Evolutionary conservation across 1,140 invertebrate species (phyloP), one percentile per base, ranked within the genome.

Genomic region (Scaptomyza hsui): DNA sequence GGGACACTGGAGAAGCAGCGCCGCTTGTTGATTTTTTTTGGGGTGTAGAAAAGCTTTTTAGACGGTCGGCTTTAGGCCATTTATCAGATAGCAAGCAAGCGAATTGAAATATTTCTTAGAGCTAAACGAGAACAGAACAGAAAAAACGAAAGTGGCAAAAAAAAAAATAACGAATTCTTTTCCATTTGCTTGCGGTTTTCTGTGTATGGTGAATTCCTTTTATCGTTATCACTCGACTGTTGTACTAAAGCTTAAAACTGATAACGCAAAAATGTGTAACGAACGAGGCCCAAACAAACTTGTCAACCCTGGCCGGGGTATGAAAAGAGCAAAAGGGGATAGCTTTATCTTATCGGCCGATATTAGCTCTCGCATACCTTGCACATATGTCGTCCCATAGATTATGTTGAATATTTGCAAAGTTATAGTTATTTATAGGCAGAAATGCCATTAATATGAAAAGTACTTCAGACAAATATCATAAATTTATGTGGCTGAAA

Each of bases 201-300:
- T 70, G 44, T 35, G 67, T 56, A 81, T 86, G 81, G 81, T 86
- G 81, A 86, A 81, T 86, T 86, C 77, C 65, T 61, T 88, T 71
- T 82, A 88, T 88, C 81, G 82, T 65, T 57, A 61, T 61, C 72
- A 42, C 49, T 60, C 37, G 24, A 63, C 56, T 56, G 49, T 42
- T 32, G 41, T 63, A 73, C 26, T 53, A 49, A 63, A 76, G 70
- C 73, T 73, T 68, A 41, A 52, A 61, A 37, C 56, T 26, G 73
- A 75, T 75, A 75, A 60, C 37, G 29, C 24, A 48, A 37, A 45
- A 45, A 45, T 49, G 24, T 49, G 24, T 49, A 10, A 52, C 24
- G 29, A 35, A 35, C 12, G 16, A 4, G 35, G 41, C 44, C 7
- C 4, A 52, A 56, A 35, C 41, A 70, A 71, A 74, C 35, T 42